Evolutionary conservation across 2,113 vertebrate species (phyloP).

Genomic region (Syngnathus scovelli): DNA sequence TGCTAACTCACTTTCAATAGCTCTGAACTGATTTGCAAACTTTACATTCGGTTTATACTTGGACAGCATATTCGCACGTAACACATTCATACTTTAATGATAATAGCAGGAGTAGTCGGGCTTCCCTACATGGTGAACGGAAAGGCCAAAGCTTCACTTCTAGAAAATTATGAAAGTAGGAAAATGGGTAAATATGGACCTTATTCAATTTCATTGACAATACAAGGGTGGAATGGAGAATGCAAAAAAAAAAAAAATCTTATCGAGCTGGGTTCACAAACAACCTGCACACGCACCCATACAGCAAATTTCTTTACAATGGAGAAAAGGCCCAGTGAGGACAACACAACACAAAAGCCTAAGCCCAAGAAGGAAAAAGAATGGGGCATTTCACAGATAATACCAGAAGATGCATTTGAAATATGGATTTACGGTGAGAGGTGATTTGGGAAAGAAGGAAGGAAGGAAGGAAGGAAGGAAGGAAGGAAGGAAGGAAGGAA

Average conservation of each 20-base stretch:
- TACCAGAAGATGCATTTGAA: too few species aligned
- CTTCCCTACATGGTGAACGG: too few species aligned
- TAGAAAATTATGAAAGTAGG: neutral
- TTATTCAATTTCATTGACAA: neutral
- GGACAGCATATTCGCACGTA: neutral
- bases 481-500: too few species aligned
- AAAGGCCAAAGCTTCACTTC: too few species aligned
- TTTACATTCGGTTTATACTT: neutral
- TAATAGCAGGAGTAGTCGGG: neutral
- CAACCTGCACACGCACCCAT: neutral
- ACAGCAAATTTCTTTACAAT: neutral
- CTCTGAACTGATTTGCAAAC: neutral
- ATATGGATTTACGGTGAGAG: too few species aligned
- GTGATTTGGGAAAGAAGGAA: too few species aligned
- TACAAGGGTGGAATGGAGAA: neutral
- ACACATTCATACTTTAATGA: neutral
- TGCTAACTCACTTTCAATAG: neutral
- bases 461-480: too few species aligned
- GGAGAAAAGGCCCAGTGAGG: too few species aligned
- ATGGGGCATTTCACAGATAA: too few species aligned
- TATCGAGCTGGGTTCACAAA: neutral
- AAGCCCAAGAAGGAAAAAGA: too few species aligned
- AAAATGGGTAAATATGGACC: too few species aligned
- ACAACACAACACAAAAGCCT: too few species aligned
- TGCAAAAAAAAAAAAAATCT: neutral